Base-by-base conservation (phyloP, 1,140 invertebrate species). In the Odontomachus brunneus region DNA sequence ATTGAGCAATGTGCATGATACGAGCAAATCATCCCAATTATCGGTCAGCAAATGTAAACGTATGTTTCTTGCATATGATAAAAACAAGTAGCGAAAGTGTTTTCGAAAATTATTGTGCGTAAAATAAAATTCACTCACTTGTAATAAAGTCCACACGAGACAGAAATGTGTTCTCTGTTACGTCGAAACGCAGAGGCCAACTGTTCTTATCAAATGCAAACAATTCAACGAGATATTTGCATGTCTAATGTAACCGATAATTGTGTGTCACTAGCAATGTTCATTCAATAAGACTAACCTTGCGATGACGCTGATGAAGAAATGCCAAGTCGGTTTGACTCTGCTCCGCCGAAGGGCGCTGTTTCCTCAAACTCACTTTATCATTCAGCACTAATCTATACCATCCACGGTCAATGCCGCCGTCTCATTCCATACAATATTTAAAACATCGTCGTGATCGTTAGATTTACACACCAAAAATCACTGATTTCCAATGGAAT, bases 261-360 rank as follows among this genome's bases (percentile, higher is more conserved):
- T 22, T 14, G 38, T 51, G 24, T 67, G 71, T 80, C 53, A 38
- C 73, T 73, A 73, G 55, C 55, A 74, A 82, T 82, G 17, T 80
- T 59, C 84, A 14, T 80, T 59, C 84, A 14, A 38, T 71, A 80
- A 72, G 83, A 92, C 92, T 92, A 89, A 92, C 91, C 91, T 92
- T 90, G 84, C 85, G 87, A 89, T 78, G 88, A 87, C 75, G 89
- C 84, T 78, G 87, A 87, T 65, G 88, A 89, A 88, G 89, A 89
- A 89, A 84, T 71, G 84, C 75, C 86, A 81, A 88, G 73, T 84
- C 62, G 44, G 55, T 63, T 63, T 75, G 65, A 69, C 75, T 69
- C 53, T 19, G 75, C 75, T 80, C 75, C 75, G 75, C 75, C 75
- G 75, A 80, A 44, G 75, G 14, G 51, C 71, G 78, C 78, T 74